These are phyloP conservation scores for Trichacis sp. DNA, from an alignment of 2,888 invertebrate genomes.

Conservation along the genomic window DNA sequence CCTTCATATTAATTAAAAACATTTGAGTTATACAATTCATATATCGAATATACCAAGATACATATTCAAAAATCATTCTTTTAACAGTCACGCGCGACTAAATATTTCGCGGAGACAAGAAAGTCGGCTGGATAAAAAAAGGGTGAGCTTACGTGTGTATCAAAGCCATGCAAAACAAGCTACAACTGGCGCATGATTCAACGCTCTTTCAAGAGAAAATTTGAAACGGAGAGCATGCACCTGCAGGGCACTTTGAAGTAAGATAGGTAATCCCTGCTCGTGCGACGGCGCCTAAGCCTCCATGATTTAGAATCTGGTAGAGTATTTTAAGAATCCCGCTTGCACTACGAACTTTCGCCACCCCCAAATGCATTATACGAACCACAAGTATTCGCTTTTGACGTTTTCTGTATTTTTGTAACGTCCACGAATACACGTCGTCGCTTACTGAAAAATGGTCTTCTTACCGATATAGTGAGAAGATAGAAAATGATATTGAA, in stretches of 20 bases:
- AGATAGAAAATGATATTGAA: too few relatives aligned
- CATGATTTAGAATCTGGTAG: slow-evolving; percentile 68
- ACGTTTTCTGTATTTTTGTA: slow-evolving; percentile 17
- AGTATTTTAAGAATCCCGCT: slow-evolving; percentile 68
- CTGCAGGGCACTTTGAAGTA: slow-evolving; percentile 68
- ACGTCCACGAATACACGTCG: slow-evolving; percentile 12
- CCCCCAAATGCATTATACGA: slow-evolving; percentile 41
- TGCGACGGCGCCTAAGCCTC: slow-evolving; percentile 66
- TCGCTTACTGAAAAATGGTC: background rate
- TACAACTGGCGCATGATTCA: slow-evolving; percentile 61
- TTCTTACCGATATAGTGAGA: too few relatives aligned
- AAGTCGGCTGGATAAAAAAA: slow-evolving; percentile 12
- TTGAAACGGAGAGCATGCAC: slow-evolving; percentile 62
- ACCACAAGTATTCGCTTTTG: slow-evolving; percentile 13
- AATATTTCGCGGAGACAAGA: slow-evolving; percentile 18
- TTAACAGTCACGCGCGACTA: slow-evolving; percentile 22
- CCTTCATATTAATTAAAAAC: too few relatives aligned
- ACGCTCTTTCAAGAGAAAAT: slow-evolving; percentile 55
- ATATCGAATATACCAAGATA: too few relatives aligned
- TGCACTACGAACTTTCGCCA: slow-evolving; percentile 52
- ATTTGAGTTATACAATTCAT: too few relatives aligned
- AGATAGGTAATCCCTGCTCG: slow-evolving; percentile 67
- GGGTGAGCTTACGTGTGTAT: slow-evolving; percentile 29
- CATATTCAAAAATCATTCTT: too few relatives aligned
- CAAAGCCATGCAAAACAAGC: slow-evolving; percentile 30